Base-by-base conservation (phyloP, 2,888 invertebrate species). In the Heliothis peltigera region DNA sequence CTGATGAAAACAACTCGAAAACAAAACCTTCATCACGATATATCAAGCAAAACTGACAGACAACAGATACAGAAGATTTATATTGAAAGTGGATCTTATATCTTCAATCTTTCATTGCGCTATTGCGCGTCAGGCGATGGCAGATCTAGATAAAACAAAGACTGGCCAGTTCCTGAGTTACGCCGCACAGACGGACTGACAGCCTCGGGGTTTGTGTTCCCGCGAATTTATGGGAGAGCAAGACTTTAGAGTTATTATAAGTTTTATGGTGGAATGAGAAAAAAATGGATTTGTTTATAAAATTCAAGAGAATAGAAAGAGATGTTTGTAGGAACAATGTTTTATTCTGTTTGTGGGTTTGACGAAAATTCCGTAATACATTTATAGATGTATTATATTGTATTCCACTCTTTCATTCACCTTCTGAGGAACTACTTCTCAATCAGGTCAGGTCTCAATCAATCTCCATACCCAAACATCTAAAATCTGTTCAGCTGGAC, bases 141-240 rank as follows among this genome's bases (percentile, higher is more conserved):
- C 74, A 79, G 83, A 79, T 82, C 71, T 59, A 70, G 83, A 84
- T 83, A 82, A 79, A 61, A 74, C 72, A 70, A 61, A 64, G 69
- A 68, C 73, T 76, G 74, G 78, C 70, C 65, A 75, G 80, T 80
- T 75, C 79, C 85, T 82, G 82, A 85, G 85, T 83, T 85, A 85
- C 85, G 81, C 83, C 69, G 61, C 68, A 83, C 75, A 81, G 85
- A 84, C 78, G 70, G 84, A 79, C 81, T 62, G 79, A 81, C 80
- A 68, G 83, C 79, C 75, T 54, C 69, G 64, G 76, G 76, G 73
- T 49, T 62, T 48, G 65, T 64, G 66, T 42, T 71, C 44, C 46
- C 28, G 15, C 32, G 52, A 63, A 80, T 80, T 76, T 80, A 80
- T 78, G 63, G 61, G 63, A 47, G 48, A 44, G 55, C 28, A 62